phyloP scores from a whole-genome alignment of 2,797 vertebrate genomes.

The Pristis pectinata region DNA sequence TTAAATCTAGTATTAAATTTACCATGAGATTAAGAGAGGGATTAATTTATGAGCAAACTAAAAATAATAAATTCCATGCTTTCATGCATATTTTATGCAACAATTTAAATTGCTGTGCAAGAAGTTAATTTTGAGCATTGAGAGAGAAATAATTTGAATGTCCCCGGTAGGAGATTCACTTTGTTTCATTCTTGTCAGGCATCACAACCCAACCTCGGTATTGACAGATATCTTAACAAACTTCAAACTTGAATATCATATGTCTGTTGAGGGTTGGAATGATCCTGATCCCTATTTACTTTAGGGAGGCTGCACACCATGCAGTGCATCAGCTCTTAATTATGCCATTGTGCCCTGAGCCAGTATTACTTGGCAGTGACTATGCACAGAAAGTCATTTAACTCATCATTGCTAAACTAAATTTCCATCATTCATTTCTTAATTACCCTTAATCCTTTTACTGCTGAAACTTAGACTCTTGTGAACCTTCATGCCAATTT shows the following conservation, averaged over 20 bases:
- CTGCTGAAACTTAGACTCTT: not conserved
- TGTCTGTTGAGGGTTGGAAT: not conserved
- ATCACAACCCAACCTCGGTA: not conserved
- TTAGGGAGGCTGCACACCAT: not conserved
- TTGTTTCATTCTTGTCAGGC: not conserved
- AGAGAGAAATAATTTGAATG: not conserved
- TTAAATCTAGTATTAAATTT: not conserved
- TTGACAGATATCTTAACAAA: not conserved
- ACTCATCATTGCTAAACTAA: not conserved
- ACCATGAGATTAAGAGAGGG: not conserved
- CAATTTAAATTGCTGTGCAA: not conserved
- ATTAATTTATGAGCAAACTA: not conserved
- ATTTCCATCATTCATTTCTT: not conserved
- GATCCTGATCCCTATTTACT: not conserved
- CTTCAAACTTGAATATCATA: not conserved
- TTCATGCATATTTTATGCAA: not conserved
- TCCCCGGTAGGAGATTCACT: not conserved
- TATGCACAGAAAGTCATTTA: slow-evolving; percentile 2
- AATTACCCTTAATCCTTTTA: not conserved
- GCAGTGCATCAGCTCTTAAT: not conserved
- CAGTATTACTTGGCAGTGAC: not conserved
- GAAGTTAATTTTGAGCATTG: not conserved
- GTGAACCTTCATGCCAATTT: not conserved
- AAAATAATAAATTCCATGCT: not conserved
- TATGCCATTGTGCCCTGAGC: not conserved